Conservation (phyloP, 2,797 vertebrate species). For the Podargus strigoides region DNA sequence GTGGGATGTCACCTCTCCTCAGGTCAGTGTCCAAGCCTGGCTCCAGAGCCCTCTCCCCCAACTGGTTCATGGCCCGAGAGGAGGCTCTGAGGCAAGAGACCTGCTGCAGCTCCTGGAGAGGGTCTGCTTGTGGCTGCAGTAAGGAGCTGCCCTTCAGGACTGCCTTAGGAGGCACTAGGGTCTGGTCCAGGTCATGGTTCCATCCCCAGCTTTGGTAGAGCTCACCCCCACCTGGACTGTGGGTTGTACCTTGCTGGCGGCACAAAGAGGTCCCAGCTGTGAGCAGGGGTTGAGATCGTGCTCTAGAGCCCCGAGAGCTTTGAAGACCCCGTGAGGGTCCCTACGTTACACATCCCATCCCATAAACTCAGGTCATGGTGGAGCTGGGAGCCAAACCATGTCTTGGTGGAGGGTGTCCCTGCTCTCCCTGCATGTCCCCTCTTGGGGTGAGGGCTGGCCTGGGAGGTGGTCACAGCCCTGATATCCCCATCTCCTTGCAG, state of each 20-base stretch:
- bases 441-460: neutral
- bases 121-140: neutral
- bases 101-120: neutral
- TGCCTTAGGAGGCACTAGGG: neutral
- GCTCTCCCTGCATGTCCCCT: accelerated
- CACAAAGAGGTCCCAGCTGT: neutral
- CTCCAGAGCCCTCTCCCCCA: neutral
- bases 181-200: neutral
- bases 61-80: neutral
- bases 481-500: neutral
- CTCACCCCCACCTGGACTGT: neutral
- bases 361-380: neutral
- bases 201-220: neutral
- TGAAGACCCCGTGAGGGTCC: neutral
- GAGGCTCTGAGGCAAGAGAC: neutral
- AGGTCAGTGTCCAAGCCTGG: neutral
- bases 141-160: neutral
- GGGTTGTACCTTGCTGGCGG: neutral
- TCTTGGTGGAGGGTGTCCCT: neutral
- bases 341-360: accelerated
- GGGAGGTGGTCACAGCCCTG: neutral
- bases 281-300: neutral
- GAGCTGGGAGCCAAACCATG: neutral
- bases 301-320: neutral
- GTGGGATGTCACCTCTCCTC: neutral